Percentiles rank a stretch among this genome's conserved stretches.
Evolutionary conservation across 1,140 invertebrate species (phyloP).

Genomic region (Drosophila orosa): DNA sequence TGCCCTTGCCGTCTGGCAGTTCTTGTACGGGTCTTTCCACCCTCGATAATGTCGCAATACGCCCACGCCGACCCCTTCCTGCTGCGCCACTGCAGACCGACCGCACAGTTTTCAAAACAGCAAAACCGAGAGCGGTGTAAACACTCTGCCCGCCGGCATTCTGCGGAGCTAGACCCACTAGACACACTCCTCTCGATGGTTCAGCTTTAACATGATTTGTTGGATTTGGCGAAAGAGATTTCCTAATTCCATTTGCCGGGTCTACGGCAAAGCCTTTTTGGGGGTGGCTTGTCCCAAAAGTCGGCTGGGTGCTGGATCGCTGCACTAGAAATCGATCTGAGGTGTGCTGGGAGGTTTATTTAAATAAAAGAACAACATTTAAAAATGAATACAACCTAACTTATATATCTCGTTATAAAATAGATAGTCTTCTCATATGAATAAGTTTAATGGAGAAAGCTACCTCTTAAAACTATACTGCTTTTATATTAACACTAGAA

Average conservation of each 20-base stretch:
- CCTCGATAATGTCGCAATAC: constrained; percentile 70
- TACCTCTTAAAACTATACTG: not conserved
- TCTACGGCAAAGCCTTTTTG: constrained; percentile 14
- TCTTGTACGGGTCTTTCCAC: constrained; percentile 71
- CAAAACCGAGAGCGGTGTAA: constrained; percentile 71
- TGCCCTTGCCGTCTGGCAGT: constrained; percentile 69
- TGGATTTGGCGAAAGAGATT: constrained; percentile 77
- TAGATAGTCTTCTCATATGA: not conserved
- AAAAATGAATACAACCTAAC: not conserved
- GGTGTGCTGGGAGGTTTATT: not conserved
- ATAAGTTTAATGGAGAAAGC: not conserved
- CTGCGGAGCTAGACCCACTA: constrained; percentile 22
- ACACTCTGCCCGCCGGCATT: constrained; percentile 58
- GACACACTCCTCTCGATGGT: constrained; percentile 40
- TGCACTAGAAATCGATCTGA: constrained; percentile 10
- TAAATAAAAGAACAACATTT: not conserved
- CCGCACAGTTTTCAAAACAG: constrained; percentile 79
- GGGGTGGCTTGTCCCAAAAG: constrained; percentile 44
- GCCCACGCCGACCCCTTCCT: constrained; percentile 41
- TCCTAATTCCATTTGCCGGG: constrained; percentile 79
- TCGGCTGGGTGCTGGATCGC: not conserved
- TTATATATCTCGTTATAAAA: too few species aligned
- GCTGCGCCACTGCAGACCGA: constrained; percentile 28
- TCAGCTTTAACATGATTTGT: constrained; percentile 82
- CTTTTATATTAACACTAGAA: not conserved